These are phyloP conservation scores for Eulithis prunata DNA, from an alignment of 2,888 invertebrate genomes.

Conservation along the genomic window DNA sequence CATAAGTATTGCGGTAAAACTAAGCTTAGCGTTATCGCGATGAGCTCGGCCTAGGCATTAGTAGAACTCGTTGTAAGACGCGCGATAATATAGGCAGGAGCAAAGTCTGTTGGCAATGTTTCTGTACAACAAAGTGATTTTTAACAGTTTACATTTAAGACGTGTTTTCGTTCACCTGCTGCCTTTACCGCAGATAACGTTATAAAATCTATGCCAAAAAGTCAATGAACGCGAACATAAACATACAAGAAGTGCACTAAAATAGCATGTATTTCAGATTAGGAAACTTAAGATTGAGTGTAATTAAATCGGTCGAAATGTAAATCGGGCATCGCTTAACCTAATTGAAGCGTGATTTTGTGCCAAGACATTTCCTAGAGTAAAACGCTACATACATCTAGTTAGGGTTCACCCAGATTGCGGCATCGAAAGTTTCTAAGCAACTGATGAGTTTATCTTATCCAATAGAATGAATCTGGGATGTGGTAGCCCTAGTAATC, in stretches of 20 bases:
- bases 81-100: not conserved
- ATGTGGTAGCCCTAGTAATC: slow-evolving; percentile 12
- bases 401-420: slow-evolving; percentile 2
- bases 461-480: not conserved
- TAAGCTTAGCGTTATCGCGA: too few relatives aligned
- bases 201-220: slow-evolving; percentile 45
- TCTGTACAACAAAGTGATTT: not conserved
- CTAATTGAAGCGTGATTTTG: slow-evolving; percentile 58
- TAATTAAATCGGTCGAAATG: slow-evolving; percentile 65
- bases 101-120: not conserved
- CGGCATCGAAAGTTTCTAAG: not conserved
- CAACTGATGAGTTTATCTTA: slow-evolving; percentile 4
- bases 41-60: too few relatives aligned
- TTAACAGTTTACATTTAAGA: slow-evolving; percentile 3
- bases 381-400: slow-evolving; percentile 53
- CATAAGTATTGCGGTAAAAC: too few relatives aligned
- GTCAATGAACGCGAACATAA: slow-evolving; percentile 59
- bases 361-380: slow-evolving; percentile 60
- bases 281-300: slow-evolving; percentile 55
- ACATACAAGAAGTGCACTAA: slow-evolving; percentile 49
- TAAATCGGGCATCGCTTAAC: slow-evolving; percentile 70
- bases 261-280: slow-evolving; percentile 53
- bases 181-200: slow-evolving; percentile 19
- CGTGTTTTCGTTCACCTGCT: slow-evolving; percentile 14
- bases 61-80: slow-evolving; percentile 3